Evolutionary conservation across 2,888 invertebrate genomes (phyloP).

Genomic region (Seira sanloemensis): DNA sequence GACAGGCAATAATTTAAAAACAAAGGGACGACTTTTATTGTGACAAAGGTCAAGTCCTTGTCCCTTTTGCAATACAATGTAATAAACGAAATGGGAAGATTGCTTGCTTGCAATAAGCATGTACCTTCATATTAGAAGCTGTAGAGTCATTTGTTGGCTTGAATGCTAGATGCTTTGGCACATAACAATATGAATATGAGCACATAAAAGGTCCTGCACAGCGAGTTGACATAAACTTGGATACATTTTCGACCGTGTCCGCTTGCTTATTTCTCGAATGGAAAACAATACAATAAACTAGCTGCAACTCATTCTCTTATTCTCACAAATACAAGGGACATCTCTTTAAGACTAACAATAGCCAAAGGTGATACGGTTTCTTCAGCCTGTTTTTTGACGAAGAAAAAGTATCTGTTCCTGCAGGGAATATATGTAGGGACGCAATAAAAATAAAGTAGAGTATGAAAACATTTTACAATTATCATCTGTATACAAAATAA

Average conservation of each 20-base stretch:
- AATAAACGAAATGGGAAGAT: neutral
- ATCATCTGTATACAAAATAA: neutral
- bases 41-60: conserved; percentile 56
- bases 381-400: neutral
- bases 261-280: neutral
- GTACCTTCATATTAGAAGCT: too few relatives aligned
- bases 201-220: neutral
- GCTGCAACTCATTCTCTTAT: neutral
- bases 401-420: neutral
- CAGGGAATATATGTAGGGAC: neutral
- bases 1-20: conserved; percentile 25
- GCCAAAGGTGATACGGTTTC: too few relatives aligned
- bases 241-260: neutral
- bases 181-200: neutral
- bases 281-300: neutral
- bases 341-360: too few relatives aligned
- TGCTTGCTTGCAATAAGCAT: neutral
- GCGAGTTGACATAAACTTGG: neutral
- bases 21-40: conserved; percentile 17
- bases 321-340: neutral
- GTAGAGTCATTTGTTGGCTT: too few relatives aligned
- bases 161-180: neutral
- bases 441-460: conserved; percentile 2
- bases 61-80: conserved; percentile 1
- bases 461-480: neutral